Evolutionary conservation across 2,888 invertebrate genomes (phyloP).

Genomic region (Laspeyria flexula): DNA sequence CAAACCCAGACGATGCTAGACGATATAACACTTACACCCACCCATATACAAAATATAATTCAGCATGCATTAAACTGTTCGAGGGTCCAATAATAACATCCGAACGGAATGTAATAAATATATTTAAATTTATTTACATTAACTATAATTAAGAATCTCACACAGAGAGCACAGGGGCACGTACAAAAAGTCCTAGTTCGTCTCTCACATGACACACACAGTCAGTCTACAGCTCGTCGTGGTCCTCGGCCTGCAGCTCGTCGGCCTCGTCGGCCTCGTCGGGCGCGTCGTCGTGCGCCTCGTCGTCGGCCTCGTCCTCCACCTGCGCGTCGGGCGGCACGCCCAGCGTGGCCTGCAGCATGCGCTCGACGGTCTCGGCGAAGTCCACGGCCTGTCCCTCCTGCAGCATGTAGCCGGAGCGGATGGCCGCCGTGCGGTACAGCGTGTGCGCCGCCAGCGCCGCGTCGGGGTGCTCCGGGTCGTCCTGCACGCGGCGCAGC

Average conservation of each 20-base stretch:
- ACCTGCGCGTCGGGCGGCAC: conserved; percentile 86
- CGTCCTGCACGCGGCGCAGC: conserved; percentile 91
- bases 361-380: conserved; percentile 95
- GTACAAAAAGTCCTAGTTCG: conserved; percentile 34
- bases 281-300: conserved; percentile 36
- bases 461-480: conserved; percentile 91
- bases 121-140: conserved; percentile 61
- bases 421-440: conserved; percentile 91
- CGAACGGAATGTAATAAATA: conserved; percentile 39
- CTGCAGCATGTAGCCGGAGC: conserved; percentile 95
- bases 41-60: too few species aligned
- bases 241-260: conserved; percentile 46
- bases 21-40: too few species aligned
- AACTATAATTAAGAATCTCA: conserved; percentile 33
- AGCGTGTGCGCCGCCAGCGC: conserved; percentile 93
- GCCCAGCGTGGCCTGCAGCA: conserved; percentile 94
- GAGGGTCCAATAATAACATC: too few species aligned
- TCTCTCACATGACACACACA: conserved; percentile 3
- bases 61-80: too few species aligned
- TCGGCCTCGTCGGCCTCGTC: conserved; percentile 35
- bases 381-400: conserved; percentile 89
- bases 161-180: conserved; percentile 23
- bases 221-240: conserved; percentile 64
- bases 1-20: too few species aligned
- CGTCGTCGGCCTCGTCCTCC: conserved; percentile 40